Evolutionary conservation across 2,797 vertebrate genomes (phyloP).

Genomic region (Peromyscus melanophrys): DNA sequence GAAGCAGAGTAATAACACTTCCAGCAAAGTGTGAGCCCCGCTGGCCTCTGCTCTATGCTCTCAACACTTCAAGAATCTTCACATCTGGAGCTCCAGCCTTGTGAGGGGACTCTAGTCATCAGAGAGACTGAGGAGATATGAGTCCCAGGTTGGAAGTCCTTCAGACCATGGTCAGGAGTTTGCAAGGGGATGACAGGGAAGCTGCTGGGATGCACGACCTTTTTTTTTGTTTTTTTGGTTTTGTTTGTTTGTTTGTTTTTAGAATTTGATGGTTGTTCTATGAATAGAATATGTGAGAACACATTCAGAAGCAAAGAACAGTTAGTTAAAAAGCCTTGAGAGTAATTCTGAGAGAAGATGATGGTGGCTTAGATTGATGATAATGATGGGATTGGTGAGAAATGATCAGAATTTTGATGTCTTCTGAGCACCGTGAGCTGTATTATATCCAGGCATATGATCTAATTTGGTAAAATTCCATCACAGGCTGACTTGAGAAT

Average conservation of each 20-base stretch:
- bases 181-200: background rate
- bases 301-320: slow-evolving; percentile 1
- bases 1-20: background rate
- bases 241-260: background rate
- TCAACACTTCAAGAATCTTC: background rate
- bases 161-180: background rate
- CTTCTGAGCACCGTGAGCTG: background rate
- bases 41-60: background rate
- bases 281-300: background rate
- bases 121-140: background rate
- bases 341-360: background rate
- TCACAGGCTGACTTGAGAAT: background rate
- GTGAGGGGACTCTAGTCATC: too few relatives aligned
- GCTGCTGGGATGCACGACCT: background rate
- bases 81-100: background rate
- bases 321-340: background rate
- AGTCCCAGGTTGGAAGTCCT: background rate
- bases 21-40: rapidly evolving
- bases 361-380: background rate
- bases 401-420: background rate
- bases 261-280: background rate
- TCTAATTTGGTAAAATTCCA: background rate
- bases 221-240: background rate
- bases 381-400: background rate
- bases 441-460: background rate